Evolutionary conservation across 2,113 vertebrate species (phyloP), one percentile per base, ranked within the genome.

Genomic region (Paracanthobrama guichenoti): DNA sequence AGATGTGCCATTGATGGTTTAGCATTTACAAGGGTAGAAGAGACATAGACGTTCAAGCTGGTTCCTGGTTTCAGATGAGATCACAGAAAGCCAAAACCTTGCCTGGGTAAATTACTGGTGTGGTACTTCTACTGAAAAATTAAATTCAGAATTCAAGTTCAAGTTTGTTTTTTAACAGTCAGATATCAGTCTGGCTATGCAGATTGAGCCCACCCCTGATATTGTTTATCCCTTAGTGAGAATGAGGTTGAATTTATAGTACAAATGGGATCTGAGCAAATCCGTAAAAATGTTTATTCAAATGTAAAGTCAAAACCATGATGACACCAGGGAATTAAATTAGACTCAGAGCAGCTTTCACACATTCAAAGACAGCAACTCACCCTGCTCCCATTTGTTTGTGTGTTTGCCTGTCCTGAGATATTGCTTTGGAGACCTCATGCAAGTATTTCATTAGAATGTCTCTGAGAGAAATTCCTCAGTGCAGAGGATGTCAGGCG

Each of bases 401-500:
- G 64, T 67, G 28, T 67, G 73, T 20, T 31, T 73, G 39, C 12
- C 72, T 71, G 22, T 76, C n/a, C 44, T 42, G 60, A 85, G 79
- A 75, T 46, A 53, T 73, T 46, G 81, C 76, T 80, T 86, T 80
- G 16, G 3, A 18, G 69, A 76, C 80, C 42, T 72, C 55, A 69
- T 39, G 22, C 62, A 44, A 78, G 59, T 81, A 84, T 81, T 87
- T 84, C 77, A 87, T 84, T 87, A 76, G 77, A 39, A 75, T 46
- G 48, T 50, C 16, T 31, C 82, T 76, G 82, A 50, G 74, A 69
- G 26, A 59, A 76, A 81, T 81, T 84, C 42, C 14, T 84, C 82
- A 48, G 31, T 24, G 76, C 28, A 26, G 24, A 80, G 64, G 44
- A 44, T 66, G 80, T 53, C 75, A 83, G 28, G 10, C 16, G 48